Evolutionary conservation across 1,140 invertebrate genomes (phyloP), one percentile per base, ranked within the genome.

Genomic region (Drosophila neocordata): DNA sequence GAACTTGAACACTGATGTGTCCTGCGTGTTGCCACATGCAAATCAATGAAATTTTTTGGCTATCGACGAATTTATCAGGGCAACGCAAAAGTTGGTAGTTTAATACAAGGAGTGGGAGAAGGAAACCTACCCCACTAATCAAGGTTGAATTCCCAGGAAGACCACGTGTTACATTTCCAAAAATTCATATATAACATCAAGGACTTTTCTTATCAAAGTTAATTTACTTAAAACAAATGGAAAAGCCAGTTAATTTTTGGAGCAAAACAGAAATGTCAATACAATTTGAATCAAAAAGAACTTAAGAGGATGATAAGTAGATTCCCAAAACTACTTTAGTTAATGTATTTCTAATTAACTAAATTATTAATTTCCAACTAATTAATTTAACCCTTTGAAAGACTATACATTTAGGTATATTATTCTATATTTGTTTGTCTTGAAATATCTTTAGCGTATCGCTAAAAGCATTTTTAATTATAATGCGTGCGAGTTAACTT

Each of bases 381-480:
- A 20, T 44, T 27, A 20, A 11, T 15, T 24, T 52, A 27, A 35
- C 52, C 31, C 35, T 55, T 56, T 51, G 73, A 73, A 62, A 65
- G 53, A 66, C 62, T 41, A 56, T 62, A 68, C 65, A 22, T 31
- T 24, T 24, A 24, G 22, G 22, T 24, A 24, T 24, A 24, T 24
- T 24, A 1, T 24, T 24, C 22, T 24, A 24, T 24, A 24, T 24
- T 4, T 24, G 2, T 2, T 2, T 24, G 22, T 0, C 12, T 13
- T 15, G 38, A 13, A 0, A 6, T 20, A 60, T 41, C 60, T 65
- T 59, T 65, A 80, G 80, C 18, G 85, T 77, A 74, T 78, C n/a
- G 41, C 69, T 81, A 74, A 87, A 62, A 78, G 82, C 69, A 48
- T 64, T 6, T 51, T 78, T 56, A 81, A 85, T 87, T 81, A 85